Conservation (phyloP, 2,888 invertebrate genomes). For the Balanococcus diminutus region DNA sequence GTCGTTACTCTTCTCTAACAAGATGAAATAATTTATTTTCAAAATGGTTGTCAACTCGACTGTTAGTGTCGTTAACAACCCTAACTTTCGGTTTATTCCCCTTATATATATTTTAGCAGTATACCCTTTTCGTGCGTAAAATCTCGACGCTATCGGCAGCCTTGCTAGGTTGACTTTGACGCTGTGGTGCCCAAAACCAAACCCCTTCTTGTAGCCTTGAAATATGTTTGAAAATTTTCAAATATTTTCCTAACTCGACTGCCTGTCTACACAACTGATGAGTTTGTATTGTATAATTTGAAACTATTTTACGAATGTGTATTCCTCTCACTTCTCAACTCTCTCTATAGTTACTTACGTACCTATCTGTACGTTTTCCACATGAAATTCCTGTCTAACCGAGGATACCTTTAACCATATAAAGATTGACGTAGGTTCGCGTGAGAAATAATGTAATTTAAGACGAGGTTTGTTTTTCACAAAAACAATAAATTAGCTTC, state of each 20-base stretch:
- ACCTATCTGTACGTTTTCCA: background rate
- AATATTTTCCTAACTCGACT: background rate
- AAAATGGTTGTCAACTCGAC: constrained; percentile 48
- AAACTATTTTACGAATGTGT: background rate
- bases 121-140: background rate
- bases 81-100: constrained; percentile 27
- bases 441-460: constrained; percentile 20
- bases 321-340: background rate
- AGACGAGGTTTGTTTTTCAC: constrained; percentile 39
- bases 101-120: background rate
- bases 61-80: constrained; percentile 27
- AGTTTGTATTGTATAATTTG: background rate
- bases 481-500: constrained; percentile 51
- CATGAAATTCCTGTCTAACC: no score
- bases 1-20: constrained; percentile 37
- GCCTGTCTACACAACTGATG: background rate
- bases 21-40: constrained; percentile 49
- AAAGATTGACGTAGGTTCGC: constrained; percentile 36
- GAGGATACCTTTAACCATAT: background rate
- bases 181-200: background rate
- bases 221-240: background rate
- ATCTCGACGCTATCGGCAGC: background rate
- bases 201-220: background rate
- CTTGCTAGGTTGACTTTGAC: background rate
- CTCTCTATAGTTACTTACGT: background rate